These are phyloP conservation scores for Thalpophila matura DNA, from an alignment of 2,888 invertebrate genomes.

Conservation along the genomic window DNA sequence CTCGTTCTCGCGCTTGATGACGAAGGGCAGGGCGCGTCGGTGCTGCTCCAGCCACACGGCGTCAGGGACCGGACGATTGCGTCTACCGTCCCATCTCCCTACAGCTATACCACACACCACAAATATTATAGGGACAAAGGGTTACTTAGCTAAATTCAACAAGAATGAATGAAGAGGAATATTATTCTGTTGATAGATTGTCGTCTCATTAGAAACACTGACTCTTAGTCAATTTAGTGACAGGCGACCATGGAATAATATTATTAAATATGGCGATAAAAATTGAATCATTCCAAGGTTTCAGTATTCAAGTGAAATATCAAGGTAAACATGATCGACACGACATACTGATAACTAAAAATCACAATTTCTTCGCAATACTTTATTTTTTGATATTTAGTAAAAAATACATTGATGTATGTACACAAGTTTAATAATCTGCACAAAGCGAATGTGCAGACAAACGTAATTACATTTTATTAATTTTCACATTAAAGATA, in stretches of 20 bases:
- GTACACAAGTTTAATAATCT: slow-evolving; percentile 78
- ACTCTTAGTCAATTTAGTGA: slow-evolving; percentile 32
- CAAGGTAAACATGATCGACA: slow-evolving; percentile 21
- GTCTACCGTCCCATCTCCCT: slow-evolving; percentile 86
- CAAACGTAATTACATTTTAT: slow-evolving; percentile 66
- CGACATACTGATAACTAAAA: slow-evolving; percentile 68
- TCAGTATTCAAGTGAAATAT: slow-evolving; percentile 27
- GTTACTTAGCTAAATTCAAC: neutral
- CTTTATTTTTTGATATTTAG: slow-evolving; percentile 87
- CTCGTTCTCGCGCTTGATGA: slow-evolving; percentile 87
- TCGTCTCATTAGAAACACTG: slow-evolving; percentile 14
- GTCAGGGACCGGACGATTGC: slow-evolving; percentile 87
- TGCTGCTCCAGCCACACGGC: slow-evolving; percentile 89
- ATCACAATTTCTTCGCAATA: slow-evolving; percentile 79
- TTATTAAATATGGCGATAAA: slow-evolving; percentile 33
- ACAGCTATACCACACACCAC: slow-evolving; percentile 63
- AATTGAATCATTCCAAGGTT: slow-evolving; percentile 29
- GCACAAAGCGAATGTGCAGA: slow-evolving; percentile 80
- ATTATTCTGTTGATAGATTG: slow-evolving; percentile 23
- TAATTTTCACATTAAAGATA: slow-evolving; percentile 46
- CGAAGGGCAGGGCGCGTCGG: slow-evolving; percentile 87
- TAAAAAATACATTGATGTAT: slow-evolving; percentile 89
- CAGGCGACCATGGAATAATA: slow-evolving; percentile 37
- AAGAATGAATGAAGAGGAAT: slow-evolving; percentile 17
- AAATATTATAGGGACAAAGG: slow-evolving; percentile 38